phyloP scores from a whole-genome alignment of 1,140 invertebrate genomes.

The Polypedilum pembai region DNA sequence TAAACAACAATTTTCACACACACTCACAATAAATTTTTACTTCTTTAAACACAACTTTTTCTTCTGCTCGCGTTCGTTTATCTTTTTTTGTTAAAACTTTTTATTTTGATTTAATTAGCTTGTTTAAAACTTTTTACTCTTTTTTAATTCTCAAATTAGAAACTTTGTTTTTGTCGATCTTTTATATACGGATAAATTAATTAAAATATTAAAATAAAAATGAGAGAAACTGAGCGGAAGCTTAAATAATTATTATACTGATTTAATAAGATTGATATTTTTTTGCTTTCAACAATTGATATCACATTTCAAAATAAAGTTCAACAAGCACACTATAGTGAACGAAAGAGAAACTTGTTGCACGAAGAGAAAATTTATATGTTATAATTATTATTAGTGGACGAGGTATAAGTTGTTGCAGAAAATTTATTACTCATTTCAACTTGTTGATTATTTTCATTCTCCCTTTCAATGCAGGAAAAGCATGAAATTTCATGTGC shows the following conservation, averaged over 20 bases:
- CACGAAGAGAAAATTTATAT: background rate
- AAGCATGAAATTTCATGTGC: constrained; percentile 21
- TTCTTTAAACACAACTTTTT: no score
- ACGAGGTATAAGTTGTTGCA: background rate
- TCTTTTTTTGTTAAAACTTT: background rate
- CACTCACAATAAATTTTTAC: background rate
- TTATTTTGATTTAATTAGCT: no score
- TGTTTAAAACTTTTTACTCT: no score
- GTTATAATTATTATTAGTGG: background rate
- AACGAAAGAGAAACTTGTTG: background rate
- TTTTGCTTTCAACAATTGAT: background rate
- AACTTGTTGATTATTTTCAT: constrained; percentile 24
- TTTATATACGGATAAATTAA: no score
- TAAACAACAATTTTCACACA: no score
- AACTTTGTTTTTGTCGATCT: no score
- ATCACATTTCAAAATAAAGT: background rate
- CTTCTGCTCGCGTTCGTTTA: background rate
- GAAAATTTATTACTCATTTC: constrained; percentile 24
- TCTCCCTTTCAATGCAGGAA: background rate
- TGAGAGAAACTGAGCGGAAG: no score
- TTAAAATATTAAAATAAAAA: no score
- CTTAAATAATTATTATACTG: no score
- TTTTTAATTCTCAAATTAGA: no score
- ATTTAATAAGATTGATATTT: no score
- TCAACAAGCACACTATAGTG: background rate